Evolutionary conservation across 2,888 invertebrate genomes (phyloP).

Genomic region (Drosophila emarginata): DNA sequence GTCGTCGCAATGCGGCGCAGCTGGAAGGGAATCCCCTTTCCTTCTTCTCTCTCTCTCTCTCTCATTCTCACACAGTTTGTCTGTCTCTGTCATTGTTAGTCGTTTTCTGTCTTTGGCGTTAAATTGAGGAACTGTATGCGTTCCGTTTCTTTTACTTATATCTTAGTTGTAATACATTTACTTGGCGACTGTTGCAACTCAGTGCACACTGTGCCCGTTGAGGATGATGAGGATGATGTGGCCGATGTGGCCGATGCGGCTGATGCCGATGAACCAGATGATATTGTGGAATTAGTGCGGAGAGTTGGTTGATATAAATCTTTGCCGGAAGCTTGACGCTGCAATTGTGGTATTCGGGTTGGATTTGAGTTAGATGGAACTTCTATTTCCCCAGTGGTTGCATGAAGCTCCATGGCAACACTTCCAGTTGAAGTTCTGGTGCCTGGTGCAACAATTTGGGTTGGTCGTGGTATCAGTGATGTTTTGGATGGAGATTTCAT

Average conservation of each 20-base stretch:
- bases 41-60: neutral
- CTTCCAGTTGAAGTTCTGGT: conserved; percentile 2
- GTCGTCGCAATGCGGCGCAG: conserved; percentile 57
- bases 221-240: conserved; percentile 70
- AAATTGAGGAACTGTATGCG: conserved; percentile 34
- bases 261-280: conserved; percentile 55
- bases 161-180: conserved; percentile 66
- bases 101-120: conserved; percentile 20
- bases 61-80: neutral
- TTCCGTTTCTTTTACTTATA: conserved; percentile 41
- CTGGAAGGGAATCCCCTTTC: conserved; percentile 22
- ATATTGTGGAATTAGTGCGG: conserved; percentile 64
- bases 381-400: neutral
- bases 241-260: conserved; percentile 43
- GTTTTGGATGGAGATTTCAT: conserved; percentile 64
- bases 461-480: conserved; percentile 68
- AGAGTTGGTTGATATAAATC: conserved; percentile 36
- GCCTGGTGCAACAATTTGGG: conserved; percentile 39
- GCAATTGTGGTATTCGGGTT: conserved; percentile 75
- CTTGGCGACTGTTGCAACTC: conserved; percentile 63
- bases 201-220: conserved; percentile 82
- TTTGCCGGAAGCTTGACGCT: conserved; percentile 57
- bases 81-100: neutral
- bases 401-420: neutral
- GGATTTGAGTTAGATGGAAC: conserved; percentile 10